Base-by-base conservation (phyloP, 1,140 invertebrate species). In the Coelopa frigida region DNA sequence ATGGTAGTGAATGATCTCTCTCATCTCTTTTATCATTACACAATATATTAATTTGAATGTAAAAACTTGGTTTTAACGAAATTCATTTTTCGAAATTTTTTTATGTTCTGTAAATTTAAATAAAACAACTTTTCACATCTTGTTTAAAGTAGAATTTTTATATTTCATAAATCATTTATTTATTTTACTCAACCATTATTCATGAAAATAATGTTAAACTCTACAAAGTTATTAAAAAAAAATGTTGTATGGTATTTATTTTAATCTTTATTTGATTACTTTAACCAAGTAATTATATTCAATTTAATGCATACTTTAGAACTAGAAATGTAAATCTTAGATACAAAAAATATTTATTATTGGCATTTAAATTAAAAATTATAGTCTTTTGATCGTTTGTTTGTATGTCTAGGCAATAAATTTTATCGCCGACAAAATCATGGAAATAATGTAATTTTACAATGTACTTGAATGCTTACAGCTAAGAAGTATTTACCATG, bases 51-150 rank as follows among this genome's bases (percentile, higher is more conserved):
- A 43, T 42, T 42, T 15, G 24, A 44, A 49, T 44, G 42, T 42
- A 42, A 49, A 50, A 45, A 50, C 48, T 50, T 50, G 48, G 43
- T 40, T 40, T 39, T 32, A 47, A 40, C 27, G 32, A 40, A 37
- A 47, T 22, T 32, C 15, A 32, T 20, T 12, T 3, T 32, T 18
- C 5, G 18, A 27, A 32, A 14, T 44, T 44, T 21, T 8, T 31
- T 47, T 47, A 12, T 22, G 24, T 35, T 35, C 18, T 6, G 18
- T 35, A 7, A 35, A 35, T 17, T n/a, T 35, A 10, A 35, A 35
- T 44, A 22, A 35, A 44, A 44, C 18, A 36, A 35, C 43, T 32
- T 11, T n/a, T n/a, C n/a, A n/a, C n/a, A n/a, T n/a, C n/a, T n/a
- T n/a, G n/a, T n/a, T n/a, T n/a, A n/a, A n/a, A n/a, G n/a, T n/a